Percentiles rank a stretch among this genome's conserved stretches.
Conservation (phyloP, 1,140 invertebrate genomes). For the Dinoponera quadriceps region DNA sequence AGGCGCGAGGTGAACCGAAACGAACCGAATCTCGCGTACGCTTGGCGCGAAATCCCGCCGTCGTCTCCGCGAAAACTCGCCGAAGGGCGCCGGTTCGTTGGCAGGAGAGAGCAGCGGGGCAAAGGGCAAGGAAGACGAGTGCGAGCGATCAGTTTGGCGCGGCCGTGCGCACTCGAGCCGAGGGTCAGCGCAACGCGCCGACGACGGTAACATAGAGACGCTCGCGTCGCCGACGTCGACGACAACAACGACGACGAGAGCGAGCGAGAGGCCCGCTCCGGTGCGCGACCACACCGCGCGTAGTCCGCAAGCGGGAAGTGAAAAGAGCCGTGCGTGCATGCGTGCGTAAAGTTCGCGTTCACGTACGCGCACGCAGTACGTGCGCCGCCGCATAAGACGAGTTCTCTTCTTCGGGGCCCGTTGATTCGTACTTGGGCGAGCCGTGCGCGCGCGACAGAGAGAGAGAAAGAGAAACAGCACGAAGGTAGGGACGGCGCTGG, state of each 20-base stretch:
- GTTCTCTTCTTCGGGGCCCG: neutral
- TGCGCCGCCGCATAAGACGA: neutral
- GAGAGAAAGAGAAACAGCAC: slow-evolving; percentile 3
- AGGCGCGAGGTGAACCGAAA: neutral
- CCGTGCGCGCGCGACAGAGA: slow-evolving; percentile 17
- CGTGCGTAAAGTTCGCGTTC: slow-evolving; percentile 1
- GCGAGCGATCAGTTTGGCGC: slow-evolving; percentile 23
- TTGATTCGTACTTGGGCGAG: slow-evolving; percentile 15
- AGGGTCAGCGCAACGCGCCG: slow-evolving; percentile 51
- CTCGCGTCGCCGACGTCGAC: slow-evolving; percentile 28
- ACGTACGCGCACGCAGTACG: too few relatives aligned
- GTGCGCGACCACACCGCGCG: slow-evolving; percentile 2
- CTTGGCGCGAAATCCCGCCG: slow-evolving; percentile 67
- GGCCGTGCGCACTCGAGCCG: slow-evolving; percentile 62
- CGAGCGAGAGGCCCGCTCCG: slow-evolving; percentile 2
- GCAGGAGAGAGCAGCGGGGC: neutral
- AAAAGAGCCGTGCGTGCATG: neutral
- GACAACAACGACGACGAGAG: neutral
- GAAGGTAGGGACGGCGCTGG: too few relatives aligned
- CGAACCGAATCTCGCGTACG: slow-evolving; percentile 4
- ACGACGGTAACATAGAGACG: slow-evolving; percentile 22
- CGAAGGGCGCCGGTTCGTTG: slow-evolving; percentile 20
- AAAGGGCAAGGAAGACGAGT: slow-evolving; percentile 20
- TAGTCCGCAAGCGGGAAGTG: slow-evolving; percentile 12
- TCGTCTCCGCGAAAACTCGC: slow-evolving; percentile 16